These are phyloP conservation scores for Strongylocentrotus purpuratus DNA, from an alignment of 35 echinoderm and acorn worm species.

Conservation along the genomic window DNA sequence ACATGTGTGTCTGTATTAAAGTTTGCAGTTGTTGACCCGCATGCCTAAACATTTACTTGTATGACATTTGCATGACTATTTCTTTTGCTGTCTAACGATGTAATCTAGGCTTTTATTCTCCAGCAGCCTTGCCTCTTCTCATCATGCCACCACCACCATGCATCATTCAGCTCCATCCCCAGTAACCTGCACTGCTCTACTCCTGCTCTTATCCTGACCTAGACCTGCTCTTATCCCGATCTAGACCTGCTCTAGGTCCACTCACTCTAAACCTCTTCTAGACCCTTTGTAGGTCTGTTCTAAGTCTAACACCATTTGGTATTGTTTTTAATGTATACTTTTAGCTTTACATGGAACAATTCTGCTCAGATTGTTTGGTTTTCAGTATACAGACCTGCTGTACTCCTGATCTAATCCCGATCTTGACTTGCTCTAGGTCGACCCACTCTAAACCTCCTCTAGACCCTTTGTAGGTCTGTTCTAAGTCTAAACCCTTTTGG, in stretches of 20 bases:
- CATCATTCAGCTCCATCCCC: background rate
- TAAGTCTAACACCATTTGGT: background rate
- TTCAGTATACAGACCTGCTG: no score
- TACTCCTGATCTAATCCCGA: background rate
- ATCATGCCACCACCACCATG: background rate
- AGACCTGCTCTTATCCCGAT: background rate
- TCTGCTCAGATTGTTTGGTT: no score
- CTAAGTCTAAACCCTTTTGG: background rate
- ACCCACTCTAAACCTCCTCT: background rate
- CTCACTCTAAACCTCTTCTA: background rate
- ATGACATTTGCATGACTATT: background rate
- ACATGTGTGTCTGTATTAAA: no score
- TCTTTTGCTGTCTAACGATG: background rate
- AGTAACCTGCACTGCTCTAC: background rate
- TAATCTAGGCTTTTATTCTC: background rate
- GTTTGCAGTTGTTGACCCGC: no score
- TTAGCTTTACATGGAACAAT: no score
- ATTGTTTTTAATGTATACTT: no score
- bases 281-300: background rate
- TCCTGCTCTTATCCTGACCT: no score
- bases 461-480: background rate
- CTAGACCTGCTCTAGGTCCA: background rate
- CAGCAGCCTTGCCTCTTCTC: background rate
- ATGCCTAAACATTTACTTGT: no score
- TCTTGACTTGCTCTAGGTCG: background rate